These are phyloP conservation scores for Drosophila trapezifrons DNA, from an alignment of 1,140 invertebrate genomes.

Conservation along the genomic window DNA sequence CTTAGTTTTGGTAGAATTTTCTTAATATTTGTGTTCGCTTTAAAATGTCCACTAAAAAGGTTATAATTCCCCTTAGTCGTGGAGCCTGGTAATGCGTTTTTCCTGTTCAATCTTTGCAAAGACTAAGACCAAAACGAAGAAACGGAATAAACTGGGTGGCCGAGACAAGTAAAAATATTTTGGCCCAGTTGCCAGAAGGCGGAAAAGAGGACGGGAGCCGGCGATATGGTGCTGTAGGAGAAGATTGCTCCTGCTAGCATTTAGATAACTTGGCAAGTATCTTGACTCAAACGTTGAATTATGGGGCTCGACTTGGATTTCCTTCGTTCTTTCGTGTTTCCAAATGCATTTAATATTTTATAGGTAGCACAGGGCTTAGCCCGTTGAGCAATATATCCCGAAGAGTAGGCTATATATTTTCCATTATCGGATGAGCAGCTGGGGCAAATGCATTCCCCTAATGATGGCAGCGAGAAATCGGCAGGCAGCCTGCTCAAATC, in stretches of 20 bases:
- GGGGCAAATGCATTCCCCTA: constrained; percentile 33
- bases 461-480: constrained; percentile 5
- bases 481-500: constrained; percentile 13
- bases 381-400: constrained; percentile 26
- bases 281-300: constrained; percentile 49
- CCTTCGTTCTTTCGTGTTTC: constrained; percentile 26
- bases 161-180: constrained; percentile 40
- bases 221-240: constrained; percentile 18
- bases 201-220: not conserved
- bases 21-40: constrained; percentile 34
- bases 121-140: constrained; percentile 26
- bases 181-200: constrained; percentile 47
- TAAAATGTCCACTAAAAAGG: constrained; percentile 37
- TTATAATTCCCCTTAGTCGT: constrained; percentile 34
- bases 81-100: constrained; percentile 57
- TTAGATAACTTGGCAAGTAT: constrained; percentile 57
- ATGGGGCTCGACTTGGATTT: constrained; percentile 33
- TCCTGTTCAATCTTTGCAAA: constrained; percentile 45
- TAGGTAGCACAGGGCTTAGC: constrained; percentile 32
- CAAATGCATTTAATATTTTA: constrained; percentile 53
- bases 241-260: constrained; percentile 38
- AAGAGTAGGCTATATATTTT: constrained; percentile 50
- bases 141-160: constrained; percentile 17
- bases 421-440: constrained; percentile 39
- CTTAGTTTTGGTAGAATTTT: constrained; percentile 1